These are phyloP conservation scores for Dipodomys merriami DNA, from an alignment of 2,113 vertebrate species.

Conservation along the genomic window DNA sequence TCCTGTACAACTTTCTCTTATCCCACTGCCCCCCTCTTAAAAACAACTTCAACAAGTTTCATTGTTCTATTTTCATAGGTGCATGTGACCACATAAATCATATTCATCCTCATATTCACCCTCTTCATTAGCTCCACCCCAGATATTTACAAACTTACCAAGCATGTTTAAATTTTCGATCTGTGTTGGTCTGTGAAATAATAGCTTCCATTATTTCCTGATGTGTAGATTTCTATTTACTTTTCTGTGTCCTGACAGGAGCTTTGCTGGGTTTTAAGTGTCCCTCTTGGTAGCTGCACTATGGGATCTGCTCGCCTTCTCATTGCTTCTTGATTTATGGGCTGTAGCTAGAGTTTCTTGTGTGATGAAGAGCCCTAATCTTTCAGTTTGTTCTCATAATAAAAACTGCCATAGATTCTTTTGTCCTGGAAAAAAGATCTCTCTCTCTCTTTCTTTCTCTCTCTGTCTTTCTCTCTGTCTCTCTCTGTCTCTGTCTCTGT, in stretches of 20 bases:
- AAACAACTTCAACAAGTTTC: too few relatives aligned
- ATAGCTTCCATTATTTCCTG: not conserved
- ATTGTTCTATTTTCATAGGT: too few relatives aligned
- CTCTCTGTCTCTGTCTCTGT: not conserved
- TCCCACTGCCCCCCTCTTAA: too few relatives aligned
- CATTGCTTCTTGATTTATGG: conserved; percentile 11
- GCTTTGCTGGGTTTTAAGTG: not conserved
- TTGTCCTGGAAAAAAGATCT: not conserved
- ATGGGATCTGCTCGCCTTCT: not conserved
- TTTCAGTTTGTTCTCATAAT: not conserved
- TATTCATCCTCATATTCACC: too few relatives aligned
- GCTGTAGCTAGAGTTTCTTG: not conserved
- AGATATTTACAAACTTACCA: not conserved
- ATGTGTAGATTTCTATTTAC: not conserved
- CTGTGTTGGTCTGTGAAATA: not conserved
- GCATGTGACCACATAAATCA: too few relatives aligned
- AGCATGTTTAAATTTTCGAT: conserved; percentile 35
- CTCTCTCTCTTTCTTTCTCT: not conserved
- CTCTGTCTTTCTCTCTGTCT: not conserved
- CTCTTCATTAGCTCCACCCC: too few relatives aligned
- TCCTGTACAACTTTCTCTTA: too few relatives aligned
- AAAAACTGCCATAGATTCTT: not conserved
- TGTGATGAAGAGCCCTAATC: not conserved
- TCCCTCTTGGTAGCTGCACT: not conserved
- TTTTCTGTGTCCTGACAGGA: not conserved